Evolutionary conservation across 2,888 invertebrate species (phyloP).

Genomic region (Hypercompe scribonia): DNA sequence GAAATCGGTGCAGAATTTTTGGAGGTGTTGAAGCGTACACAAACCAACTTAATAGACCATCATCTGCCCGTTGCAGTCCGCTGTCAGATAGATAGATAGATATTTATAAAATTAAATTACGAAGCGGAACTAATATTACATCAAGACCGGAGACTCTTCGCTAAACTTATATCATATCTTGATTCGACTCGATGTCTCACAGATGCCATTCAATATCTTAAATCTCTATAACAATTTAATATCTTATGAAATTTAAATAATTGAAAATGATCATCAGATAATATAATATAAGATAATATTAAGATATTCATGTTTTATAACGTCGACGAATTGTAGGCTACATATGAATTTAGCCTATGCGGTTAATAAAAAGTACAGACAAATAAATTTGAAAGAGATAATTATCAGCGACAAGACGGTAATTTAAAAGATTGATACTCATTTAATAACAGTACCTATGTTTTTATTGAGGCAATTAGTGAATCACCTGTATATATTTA

Average conservation of each 20-base stretch:
- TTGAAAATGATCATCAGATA: conserved; percentile 45
- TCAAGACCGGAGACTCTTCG: conserved; percentile 29
- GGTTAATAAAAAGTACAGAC: conserved; percentile 1
- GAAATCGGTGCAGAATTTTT: no score
- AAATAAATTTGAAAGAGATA: neutral
- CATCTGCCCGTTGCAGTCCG: no score
- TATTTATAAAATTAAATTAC: conserved; percentile 8
- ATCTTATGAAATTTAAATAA: conserved; percentile 51
- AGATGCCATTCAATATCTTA: no score
- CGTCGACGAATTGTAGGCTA: neutral
- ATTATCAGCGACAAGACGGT: conserved; percentile 4
- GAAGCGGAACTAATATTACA: conserved; percentile 16
- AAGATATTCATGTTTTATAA: conserved; percentile 28
- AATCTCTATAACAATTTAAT: conserved; percentile 47
- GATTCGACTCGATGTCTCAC: conserved; percentile 42
- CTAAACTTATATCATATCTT: conserved; percentile 27
- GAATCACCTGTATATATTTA: neutral
- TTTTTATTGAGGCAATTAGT: conserved; percentile 2
- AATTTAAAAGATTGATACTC: conserved; percentile 5
- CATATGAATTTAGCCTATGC: neutral
- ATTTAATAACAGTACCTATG: conserved; percentile 1
- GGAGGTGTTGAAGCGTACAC: no score
- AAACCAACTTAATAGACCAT: no score
- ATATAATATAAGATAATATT: no score
- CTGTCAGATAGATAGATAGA: neutral